phyloP scores from a whole-genome alignment of 2,113 vertebrate genomes.

The Cyanistes caeruleus region DNA sequence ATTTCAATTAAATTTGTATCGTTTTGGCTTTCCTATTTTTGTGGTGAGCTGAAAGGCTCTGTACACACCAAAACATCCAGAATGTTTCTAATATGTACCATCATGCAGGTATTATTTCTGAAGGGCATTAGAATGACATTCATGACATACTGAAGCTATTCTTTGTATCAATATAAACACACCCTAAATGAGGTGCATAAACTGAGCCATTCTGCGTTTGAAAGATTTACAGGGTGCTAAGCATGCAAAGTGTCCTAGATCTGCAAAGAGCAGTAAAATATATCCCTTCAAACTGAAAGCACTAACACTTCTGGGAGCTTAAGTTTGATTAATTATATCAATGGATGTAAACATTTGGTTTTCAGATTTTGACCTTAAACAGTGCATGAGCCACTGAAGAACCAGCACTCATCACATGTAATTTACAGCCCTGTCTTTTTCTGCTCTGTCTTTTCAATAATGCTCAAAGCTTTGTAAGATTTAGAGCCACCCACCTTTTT shows the following conservation, averaged over 20 bases:
- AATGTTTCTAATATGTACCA: background rate
- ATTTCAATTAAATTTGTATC: background rate
- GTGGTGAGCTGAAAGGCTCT: background rate
- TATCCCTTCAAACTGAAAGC: background rate
- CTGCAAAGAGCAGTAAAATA: background rate
- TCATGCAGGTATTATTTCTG: background rate
- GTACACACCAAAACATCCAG: background rate
- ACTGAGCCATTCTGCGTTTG: background rate
- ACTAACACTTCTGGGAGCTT: background rate
- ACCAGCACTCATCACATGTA: background rate
- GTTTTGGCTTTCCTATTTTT: background rate
- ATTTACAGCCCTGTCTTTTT: background rate
- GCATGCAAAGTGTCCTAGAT: background rate
- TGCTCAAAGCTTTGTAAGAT: background rate
- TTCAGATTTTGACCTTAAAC: slow-evolving; percentile 8
- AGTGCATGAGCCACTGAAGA: background rate
- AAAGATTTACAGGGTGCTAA: background rate
- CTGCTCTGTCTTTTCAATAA: background rate
- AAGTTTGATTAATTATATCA: background rate
- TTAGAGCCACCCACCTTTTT: background rate
- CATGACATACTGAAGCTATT: background rate
- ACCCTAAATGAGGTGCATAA: background rate
- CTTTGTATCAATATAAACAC: background rate
- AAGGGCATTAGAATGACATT: background rate
- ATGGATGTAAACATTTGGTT: background rate